Evolutionary conservation across 2,113 vertebrate genomes (phyloP).

Genomic region (Clarias magur): DNA sequence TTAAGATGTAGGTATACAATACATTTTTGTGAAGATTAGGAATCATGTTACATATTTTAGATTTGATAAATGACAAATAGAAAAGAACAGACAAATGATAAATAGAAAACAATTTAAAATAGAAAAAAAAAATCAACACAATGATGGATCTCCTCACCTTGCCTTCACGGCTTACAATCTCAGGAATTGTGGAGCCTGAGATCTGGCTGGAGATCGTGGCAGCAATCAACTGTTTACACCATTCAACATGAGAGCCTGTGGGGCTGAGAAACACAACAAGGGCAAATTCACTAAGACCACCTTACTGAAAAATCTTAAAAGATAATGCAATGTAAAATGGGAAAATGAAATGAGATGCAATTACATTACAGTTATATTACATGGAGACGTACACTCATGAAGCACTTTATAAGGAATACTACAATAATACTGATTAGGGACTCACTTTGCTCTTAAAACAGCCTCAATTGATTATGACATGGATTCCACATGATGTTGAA

Average conservation of each 20-base stretch:
- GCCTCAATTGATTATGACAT: background rate
- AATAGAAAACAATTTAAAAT: background rate
- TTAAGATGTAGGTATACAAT: background rate
- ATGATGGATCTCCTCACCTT: slow-evolving; percentile 69
- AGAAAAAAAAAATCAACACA: background rate
- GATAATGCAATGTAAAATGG: background rate
- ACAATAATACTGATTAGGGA: background rate
- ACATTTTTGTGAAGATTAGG: background rate
- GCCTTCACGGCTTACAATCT: slow-evolving; percentile 79
- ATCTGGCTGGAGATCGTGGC: slow-evolving; percentile 97
- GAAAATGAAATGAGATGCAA: background rate
- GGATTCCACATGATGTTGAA: background rate
- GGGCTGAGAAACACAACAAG: slow-evolving; percentile 74
- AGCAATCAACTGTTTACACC: slow-evolving; percentile 99
- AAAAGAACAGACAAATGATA: background rate
- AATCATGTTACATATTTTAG: background rate
- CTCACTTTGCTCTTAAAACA: background rate
- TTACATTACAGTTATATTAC: background rate
- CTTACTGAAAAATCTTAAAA: background rate
- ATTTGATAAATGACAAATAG: background rate
- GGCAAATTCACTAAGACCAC: background rate
- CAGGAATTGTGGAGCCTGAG: slow-evolving; percentile 77
- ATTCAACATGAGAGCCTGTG: slow-evolving; percentile 93
- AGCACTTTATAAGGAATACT: background rate
- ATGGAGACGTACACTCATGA: background rate